Percentiles rank a stretch among this genome's conserved stretches.
Conservation (phyloP, 1,140 invertebrate species). For the Olivierus martensii region DNA sequence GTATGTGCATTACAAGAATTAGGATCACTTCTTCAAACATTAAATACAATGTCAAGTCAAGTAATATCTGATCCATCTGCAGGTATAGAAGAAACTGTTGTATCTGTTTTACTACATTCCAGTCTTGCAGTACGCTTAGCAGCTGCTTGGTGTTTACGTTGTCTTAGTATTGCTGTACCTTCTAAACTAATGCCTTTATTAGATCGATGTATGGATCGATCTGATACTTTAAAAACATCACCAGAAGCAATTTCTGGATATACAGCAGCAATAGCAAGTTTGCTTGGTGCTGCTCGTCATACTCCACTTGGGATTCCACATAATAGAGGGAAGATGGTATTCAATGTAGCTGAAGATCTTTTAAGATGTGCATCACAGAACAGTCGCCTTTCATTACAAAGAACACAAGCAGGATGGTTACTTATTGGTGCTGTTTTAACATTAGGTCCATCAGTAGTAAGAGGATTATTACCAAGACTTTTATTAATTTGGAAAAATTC, state of each 20-base stretch:
- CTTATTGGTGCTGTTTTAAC: slow-evolving; percentile 94
- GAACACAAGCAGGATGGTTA: slow-evolving; percentile 94
- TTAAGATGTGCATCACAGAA: slow-evolving; percentile 94
- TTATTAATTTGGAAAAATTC: slow-evolving; percentile 92
- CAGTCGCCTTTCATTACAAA: slow-evolving; percentile 79
- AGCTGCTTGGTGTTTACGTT: slow-evolving; percentile 85
- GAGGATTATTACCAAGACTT: slow-evolving; percentile 79
- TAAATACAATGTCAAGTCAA: slow-evolving; percentile 83
- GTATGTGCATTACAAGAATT: slow-evolving; percentile 84
- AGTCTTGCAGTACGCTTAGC: slow-evolving; percentile 79
- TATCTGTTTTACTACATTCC: slow-evolving; percentile 79
- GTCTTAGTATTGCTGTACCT: slow-evolving; percentile 82
- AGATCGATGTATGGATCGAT: slow-evolving; percentile 65
- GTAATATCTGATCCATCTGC: slow-evolving; percentile 71
- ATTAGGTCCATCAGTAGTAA: slow-evolving; percentile 72
- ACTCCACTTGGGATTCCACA: slow-evolving; percentile 93
- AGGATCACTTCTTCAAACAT: slow-evolving; percentile 50
- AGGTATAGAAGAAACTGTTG: slow-evolving; percentile 53
- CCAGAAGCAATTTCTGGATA: slow-evolving; percentile 90
- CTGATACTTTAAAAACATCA: slow-evolving; percentile 77
- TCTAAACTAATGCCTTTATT: slow-evolving; percentile 85
- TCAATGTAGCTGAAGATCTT: slow-evolving; percentile 93
- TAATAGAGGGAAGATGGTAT: slow-evolving; percentile 87
- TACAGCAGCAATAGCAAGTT: slow-evolving; percentile 79
- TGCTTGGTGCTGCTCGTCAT: slow-evolving; percentile 75